Evolutionary conservation across 2,888 invertebrate species (phyloP), one percentile per base, ranked within the genome.

Genomic region (Napeogenes sylphis): DNA sequence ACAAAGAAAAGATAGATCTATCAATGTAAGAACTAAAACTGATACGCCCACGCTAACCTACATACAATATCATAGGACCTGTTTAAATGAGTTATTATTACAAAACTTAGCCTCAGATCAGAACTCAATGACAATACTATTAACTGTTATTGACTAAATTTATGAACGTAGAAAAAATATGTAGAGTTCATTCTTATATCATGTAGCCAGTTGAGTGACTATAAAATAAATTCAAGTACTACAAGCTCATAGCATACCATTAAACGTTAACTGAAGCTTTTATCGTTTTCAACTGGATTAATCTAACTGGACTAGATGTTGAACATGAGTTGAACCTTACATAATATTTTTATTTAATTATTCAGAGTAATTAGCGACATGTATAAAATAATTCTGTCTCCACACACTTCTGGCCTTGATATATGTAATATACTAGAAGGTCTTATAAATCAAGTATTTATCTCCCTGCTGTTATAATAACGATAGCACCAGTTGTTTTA

Each of bases 21-120:
- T 51, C 47, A 47, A n/a, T 21, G 30, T 30, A 30, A 30, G 3
- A 51, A 51, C 30, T 30, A 51, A 8, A 30, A 10, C 8, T 12
- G 4, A 45, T 51, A 55, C 62, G 53, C 59, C 65, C 45, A 33
- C 58, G 14, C 55, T 64, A 62, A 64, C 67, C 64, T 55, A 67
- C 62, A 55, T 67, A n/a, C 12, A 58, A 13, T 56, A 53, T 55
- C 58, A 59, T 30, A 60, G 55, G 61, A 64, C 66, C 64, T 66
- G 66, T 58, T 66, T 61, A 38, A 46, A 42, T 46, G 42, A 35
- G 53, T 13, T 57, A 51, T 3, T 42, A 54, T 67, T 67, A 45
- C 67, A 45, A 64, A 59, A 64, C 46, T 46, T 58, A 51, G 14
- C 53, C 33, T 57, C 42, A 57, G 12, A 45, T 61, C 59, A 45